A percentile compares a stretch with the other conserved stretches of the same genome.
These are phyloP conservation scores for Sturnus vulgaris DNA, from an alignment of 2,113 vertebrate genomes.

Conservation along the genomic window DNA sequence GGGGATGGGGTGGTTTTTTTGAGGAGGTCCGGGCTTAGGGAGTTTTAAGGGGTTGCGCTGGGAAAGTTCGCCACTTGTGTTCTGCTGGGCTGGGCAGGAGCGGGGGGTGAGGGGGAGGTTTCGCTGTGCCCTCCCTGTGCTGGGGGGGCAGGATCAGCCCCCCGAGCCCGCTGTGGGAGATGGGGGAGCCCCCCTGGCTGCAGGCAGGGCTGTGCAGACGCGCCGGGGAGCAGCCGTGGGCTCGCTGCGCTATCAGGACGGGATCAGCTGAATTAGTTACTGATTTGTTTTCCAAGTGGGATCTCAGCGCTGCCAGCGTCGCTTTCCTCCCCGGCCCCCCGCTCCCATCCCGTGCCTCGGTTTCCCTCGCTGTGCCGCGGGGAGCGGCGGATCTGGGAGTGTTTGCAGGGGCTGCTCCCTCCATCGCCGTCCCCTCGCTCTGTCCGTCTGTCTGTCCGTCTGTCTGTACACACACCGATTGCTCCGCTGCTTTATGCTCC, in stretches of 20 bases:
- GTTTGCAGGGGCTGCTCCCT: neutral
- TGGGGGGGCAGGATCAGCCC: neutral
- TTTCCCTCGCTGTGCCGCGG: neutral
- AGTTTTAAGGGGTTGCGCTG: fast-evolving
- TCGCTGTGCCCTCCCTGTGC: fast-evolving
- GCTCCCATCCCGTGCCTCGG: neutral
- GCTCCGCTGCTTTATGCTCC: neutral
- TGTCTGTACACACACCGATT: fast-evolving
- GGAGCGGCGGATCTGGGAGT: neutral
- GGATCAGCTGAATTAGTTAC: neutral
- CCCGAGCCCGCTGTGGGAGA: fast-evolving
- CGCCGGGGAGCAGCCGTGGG: neutral
- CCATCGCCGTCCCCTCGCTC: neutral
- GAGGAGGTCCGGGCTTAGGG: fast-evolving
- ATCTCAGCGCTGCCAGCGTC: neutral
- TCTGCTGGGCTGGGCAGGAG: neutral
- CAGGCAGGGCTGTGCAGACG: neutral
- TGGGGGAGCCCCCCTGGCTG: neutral
- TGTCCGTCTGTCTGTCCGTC: neutral
- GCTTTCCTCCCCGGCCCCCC: neutral
- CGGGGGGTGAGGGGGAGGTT: neutral
- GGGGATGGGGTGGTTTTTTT: neutral
- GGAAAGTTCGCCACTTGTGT: neutral
- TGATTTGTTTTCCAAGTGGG: neutral
- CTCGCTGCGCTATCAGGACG: neutral